Evolutionary conservation across 1,140 invertebrate genomes (phyloP).

Genomic region (Drosophila burlai): DNA sequence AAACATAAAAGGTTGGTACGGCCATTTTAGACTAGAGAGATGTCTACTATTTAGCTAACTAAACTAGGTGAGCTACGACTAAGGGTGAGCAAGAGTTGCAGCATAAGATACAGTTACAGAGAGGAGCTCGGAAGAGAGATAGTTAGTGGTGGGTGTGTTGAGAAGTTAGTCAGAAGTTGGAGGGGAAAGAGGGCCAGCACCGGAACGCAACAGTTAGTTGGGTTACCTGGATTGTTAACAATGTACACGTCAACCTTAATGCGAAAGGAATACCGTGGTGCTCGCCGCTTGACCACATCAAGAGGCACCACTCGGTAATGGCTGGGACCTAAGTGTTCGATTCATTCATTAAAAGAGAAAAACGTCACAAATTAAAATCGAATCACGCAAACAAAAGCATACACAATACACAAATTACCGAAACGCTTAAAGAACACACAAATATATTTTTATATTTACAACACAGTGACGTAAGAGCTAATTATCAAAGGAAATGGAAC

Average conservation of each 20-base stretch:
- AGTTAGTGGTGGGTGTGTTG: constrained; percentile 18
- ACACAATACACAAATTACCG: constrained; percentile 29
- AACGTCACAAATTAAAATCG: constrained; percentile 58
- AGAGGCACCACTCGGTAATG: constrained; percentile 80
- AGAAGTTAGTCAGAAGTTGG: not conserved
- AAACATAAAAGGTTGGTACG: constrained; percentile 72
- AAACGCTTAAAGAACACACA: constrained; percentile 19
- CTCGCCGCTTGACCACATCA: constrained; percentile 79
- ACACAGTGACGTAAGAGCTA: constrained; percentile 9
- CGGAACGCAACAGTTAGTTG: constrained; percentile 65
- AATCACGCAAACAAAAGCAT: constrained; percentile 39
- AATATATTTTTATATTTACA: constrained; percentile 15
- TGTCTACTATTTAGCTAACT: constrained; percentile 14
- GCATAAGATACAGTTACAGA: constrained; percentile 2
- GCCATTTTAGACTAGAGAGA: constrained; percentile 54
- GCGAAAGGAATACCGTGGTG: constrained; percentile 82
- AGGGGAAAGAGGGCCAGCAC: constrained; percentile 18
- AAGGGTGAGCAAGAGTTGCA: constrained; percentile 28
- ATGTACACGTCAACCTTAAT: constrained; percentile 81
- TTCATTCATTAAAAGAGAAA: constrained; percentile 52
- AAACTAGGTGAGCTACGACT: constrained; percentile 46
- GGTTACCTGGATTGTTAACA: constrained; percentile 83
- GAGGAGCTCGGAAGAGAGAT: not conserved
- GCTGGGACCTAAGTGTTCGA: constrained; percentile 63
- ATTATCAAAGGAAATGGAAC: not conserved